Base-by-base conservation (phyloP, 2,113 vertebrate genomes). In the Progne subis region DNA sequence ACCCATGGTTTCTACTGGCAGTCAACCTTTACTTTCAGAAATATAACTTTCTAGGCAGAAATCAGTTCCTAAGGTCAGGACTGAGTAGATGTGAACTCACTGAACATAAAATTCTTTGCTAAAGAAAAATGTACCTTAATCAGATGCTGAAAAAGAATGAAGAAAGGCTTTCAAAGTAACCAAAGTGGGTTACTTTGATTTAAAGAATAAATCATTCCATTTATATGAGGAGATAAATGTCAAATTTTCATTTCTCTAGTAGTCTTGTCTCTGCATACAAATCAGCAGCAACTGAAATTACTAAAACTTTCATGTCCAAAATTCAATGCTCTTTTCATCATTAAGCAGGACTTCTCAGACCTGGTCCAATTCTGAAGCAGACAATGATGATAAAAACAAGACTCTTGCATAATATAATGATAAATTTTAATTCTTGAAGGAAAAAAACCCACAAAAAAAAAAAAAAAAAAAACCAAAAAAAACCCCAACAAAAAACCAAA, bases 151-250 rank as follows among this genome's bases (percentile, higher is more conserved):
- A 70, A 71, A 55, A 87, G 69, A n/a, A 63, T 14, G 20, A 29
- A 60, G 57, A 76, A 84, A 77, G 34, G 24, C 43, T 88, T 82
- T 90, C 67, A 77, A 61, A 74, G 41, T 37, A 94, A 86, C 75
- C 23, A 46, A 86, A 94, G 46, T 81, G 81, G 59, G 82, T 88
- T 92, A 78, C 44, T 95, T 93, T 74, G n/a, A 92, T 93, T 94
- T 88, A 41, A 83, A 93, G 53, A 94, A 95, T 75, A 92, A 95
- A 83, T 86, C 14, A 68, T 88, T 88, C 60, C 34, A 61, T 93
- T 90, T 92, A 84, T 71, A 68, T 34, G 49, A 94, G 70, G 23
- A 89, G 72, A 86, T 86, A 61, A 93, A 95, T 89, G 76, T 96
- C 64, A 96, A 37, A 28, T 95, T 93, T 94, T 92, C 49, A 71